These are phyloP conservation scores for Micronycteris hirsuta DNA, from an alignment of 2,113 vertebrate genomes.

Conservation along the genomic window DNA sequence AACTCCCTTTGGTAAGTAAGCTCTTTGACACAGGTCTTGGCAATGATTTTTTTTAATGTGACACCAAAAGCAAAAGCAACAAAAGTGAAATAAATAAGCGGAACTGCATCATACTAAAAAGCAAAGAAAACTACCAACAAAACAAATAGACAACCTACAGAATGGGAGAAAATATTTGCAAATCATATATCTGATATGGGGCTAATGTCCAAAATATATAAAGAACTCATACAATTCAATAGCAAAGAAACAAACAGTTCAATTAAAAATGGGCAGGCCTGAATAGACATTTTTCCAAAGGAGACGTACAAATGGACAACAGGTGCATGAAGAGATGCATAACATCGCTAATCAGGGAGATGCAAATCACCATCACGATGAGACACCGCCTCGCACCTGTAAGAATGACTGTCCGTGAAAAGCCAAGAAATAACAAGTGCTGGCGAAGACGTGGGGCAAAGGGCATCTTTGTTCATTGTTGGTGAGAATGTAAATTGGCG, in stretches of 20 bases:
- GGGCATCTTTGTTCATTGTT: no score
- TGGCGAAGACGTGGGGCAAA: no score
- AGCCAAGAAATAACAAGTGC: no score
- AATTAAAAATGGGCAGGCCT: neutral
- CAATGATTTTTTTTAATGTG: neutral
- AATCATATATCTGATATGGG: neutral
- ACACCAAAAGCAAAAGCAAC: neutral
- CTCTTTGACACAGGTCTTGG: neutral
- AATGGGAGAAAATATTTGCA: neutral
- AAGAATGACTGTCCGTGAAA: no score
- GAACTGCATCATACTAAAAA: neutral
- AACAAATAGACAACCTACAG: neutral
- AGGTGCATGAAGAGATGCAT: neutral
- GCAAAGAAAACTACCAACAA: neutral
- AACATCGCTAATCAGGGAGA: neutral
- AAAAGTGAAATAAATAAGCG: no score
- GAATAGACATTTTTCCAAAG: no score
- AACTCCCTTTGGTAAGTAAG: no score
- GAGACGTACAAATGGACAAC: no score
- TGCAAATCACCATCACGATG: no score
- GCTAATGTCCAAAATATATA: neutral
- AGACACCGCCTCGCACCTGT: no score
- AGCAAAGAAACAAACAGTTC: neutral
- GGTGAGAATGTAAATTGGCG: no score
- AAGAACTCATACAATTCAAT: no score